phyloP scores from a whole-genome alignment of 2,113 vertebrate species.

The Cyanistes caeruleus region DNA sequence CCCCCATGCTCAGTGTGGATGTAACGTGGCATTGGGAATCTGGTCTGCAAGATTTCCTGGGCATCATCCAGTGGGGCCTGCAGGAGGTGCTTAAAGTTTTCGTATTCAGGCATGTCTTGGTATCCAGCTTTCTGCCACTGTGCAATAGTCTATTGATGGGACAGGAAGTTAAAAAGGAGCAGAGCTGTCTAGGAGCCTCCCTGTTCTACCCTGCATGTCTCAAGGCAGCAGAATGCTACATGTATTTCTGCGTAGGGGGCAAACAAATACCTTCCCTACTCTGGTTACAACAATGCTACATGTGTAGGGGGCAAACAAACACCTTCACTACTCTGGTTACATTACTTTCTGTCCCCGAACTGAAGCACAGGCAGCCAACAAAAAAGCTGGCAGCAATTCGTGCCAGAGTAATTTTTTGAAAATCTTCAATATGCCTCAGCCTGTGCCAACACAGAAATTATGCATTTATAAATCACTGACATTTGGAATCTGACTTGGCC shows the following conservation, averaged over 20 bases:
- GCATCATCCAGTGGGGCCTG: conserved; percentile 94
- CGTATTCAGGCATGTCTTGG: conserved; percentile 95
- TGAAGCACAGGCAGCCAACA: neutral
- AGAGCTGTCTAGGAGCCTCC: neutral
- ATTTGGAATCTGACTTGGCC: neutral
- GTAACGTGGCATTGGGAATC: conserved; percentile 97
- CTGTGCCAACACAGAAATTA: neutral
- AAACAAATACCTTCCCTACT: neutral
- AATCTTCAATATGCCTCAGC: neutral
- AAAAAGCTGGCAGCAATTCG: neutral
- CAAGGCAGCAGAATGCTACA: neutral
- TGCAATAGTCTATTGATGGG: conserved; percentile 84
- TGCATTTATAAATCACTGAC: neutral
- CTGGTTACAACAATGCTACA: neutral
- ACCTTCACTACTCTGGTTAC: neutral
- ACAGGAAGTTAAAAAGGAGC: neutral
- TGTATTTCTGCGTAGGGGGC: neutral
- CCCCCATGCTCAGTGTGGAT: conserved; percentile 92
- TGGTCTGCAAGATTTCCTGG: conserved; percentile 91
- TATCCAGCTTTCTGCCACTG: conserved; percentile 97
- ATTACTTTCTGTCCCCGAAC: neutral
- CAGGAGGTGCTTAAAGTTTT: conserved; percentile 96
- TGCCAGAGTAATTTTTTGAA: neutral
- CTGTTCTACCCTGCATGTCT: neutral
- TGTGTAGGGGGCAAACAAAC: neutral